Evolutionary conservation across 2,113 vertebrate species (phyloP).

Genomic region (Tympanuchus pallidicinctus): DNA sequence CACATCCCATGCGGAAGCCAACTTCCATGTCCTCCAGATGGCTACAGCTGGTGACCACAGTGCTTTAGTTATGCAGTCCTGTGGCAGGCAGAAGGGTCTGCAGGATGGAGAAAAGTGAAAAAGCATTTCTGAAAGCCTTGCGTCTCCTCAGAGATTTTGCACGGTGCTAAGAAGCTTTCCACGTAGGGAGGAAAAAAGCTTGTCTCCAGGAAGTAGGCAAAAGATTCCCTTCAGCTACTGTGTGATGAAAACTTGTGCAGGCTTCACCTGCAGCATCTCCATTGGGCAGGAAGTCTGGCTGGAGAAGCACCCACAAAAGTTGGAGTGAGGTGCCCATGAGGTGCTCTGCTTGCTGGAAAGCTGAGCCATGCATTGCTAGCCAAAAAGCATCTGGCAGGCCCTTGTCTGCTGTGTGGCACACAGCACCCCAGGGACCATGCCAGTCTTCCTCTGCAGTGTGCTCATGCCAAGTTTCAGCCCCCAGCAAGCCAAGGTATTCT

Average conservation of each 20-base stretch:
- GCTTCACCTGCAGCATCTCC: background rate
- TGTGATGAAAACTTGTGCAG: background rate
- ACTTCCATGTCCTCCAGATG: background rate
- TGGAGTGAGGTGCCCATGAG: background rate
- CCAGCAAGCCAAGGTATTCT: background rate
- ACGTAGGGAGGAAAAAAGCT: background rate
- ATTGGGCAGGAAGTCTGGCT: background rate
- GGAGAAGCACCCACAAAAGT: background rate
- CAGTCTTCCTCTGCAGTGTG: background rate
- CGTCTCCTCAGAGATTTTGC: background rate
- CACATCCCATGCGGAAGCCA: background rate
- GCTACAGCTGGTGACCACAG: rapidly evolving
- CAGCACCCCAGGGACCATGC: rapidly evolving
- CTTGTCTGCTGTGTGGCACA: background rate
- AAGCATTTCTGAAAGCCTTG: background rate
- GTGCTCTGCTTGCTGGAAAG: background rate
- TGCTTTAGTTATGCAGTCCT: background rate
- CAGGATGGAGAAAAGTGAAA: background rate
- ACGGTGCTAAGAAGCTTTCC: background rate
- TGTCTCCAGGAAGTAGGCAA: background rate
- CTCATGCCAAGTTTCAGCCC: background rate
- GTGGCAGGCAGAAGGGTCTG: background rate
- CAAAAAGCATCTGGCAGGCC: background rate
- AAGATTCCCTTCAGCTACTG: background rate
- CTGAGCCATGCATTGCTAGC: background rate